Base-by-base conservation (phyloP, 2,797 vertebrate species). In the Peromyscus attwateri region DNA sequence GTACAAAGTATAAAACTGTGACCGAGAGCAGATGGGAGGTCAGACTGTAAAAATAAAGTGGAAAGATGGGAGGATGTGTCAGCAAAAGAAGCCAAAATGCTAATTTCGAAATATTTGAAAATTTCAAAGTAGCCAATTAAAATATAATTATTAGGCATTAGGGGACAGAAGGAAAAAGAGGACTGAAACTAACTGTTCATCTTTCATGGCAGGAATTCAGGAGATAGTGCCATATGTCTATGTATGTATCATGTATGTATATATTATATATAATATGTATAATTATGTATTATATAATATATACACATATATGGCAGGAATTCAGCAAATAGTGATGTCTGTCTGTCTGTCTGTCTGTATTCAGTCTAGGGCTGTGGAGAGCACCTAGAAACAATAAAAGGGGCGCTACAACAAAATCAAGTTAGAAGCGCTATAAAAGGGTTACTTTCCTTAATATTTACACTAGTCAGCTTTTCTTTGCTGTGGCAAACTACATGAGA, bases 101-200 rank as follows among this genome's bases (percentile, higher is more conserved):
- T 71, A 60, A 94, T 76, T 83, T 76, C 29, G 70, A 91, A 27
- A 71, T 46, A 75, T 49, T 96, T 96, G 64, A 92, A 87, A 83
- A 93, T 40, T 92, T 21, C 85, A 46, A 92, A 92, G 75, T 37
- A 88, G 73, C 34, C 71, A 95, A 87, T 87, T 87, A 84, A 89
- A 89, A 85, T 40, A 27, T 52, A 85, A 76, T 88, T 92, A 49
- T 84, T 88, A 77, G 55, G 64, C 29, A 62, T 9, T 46, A 6
- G 40, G 40, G 4, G 40, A 29, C 6, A 55, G 62, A 91, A 84
- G 37, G 52, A 88, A 96, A 93, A 70, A 16, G 64, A 77, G 34
- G 62, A 62, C 68, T 82, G 82, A 25, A n/a, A 52, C 40, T 62
- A 76, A 66, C 71, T 49, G 73, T 55, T 94, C 34, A 92, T 84